Conservation (phyloP, 1,140 invertebrate species). For the Drepana arcuata region DNA sequence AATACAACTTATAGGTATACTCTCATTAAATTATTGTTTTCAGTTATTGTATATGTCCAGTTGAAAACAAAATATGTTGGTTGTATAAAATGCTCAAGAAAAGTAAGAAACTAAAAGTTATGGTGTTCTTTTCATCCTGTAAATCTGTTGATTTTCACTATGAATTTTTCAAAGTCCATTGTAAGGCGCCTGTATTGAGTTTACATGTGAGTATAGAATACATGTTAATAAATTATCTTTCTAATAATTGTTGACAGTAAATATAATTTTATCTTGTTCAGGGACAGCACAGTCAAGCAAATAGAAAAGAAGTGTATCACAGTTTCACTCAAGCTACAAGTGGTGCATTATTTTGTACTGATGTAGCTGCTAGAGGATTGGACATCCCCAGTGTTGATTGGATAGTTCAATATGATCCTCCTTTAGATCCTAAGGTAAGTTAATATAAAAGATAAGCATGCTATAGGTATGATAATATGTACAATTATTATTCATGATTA, state of each 20-base stretch:
- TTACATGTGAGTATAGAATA: constrained; percentile 85
- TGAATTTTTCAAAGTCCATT: constrained; percentile 74
- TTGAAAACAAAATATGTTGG: constrained; percentile 84
- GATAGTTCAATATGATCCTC: constrained; percentile 32
- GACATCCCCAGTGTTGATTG: constrained; percentile 80
- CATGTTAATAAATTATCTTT: too few relatives aligned
- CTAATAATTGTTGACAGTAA: too few relatives aligned
- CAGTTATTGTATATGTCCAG: constrained; percentile 76
- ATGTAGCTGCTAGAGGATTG: constrained; percentile 87
- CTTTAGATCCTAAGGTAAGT: constrained; percentile 59
- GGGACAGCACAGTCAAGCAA: constrained; percentile 88
- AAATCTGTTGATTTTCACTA: constrained; percentile 87
- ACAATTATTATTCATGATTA: constrained; percentile 1
- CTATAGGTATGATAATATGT: neutral
- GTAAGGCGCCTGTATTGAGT: constrained; percentile 75
- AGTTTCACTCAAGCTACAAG: constrained; percentile 73
- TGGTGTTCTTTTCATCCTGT: constrained; percentile 91
- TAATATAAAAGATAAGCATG: too few relatives aligned
- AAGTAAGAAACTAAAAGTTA: constrained; percentile 81
- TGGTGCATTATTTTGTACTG: constrained; percentile 86
- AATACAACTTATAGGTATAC: too few relatives aligned
- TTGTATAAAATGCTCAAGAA: constrained; percentile 90
- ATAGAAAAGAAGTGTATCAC: constrained; percentile 85
- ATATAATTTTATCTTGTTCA: constrained; percentile 33
- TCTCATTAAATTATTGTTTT: too few relatives aligned